These are phyloP conservation scores for Amphiura filiformis DNA, from an alignment of 35 echinoderm and acorn worm species.

Conservation along the genomic window DNA sequence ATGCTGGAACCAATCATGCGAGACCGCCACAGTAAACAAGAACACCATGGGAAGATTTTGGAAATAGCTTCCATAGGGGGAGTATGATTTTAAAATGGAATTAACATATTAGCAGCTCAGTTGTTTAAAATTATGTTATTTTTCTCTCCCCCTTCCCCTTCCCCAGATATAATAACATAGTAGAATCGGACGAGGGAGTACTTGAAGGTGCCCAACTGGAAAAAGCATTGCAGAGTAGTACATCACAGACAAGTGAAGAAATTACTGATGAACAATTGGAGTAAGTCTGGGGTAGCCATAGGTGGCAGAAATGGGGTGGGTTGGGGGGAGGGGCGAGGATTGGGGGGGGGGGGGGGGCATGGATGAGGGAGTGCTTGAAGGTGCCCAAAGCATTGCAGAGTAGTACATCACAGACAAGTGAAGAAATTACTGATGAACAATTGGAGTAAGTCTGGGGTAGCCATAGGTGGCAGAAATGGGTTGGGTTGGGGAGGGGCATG, in stretches of 20 bases:
- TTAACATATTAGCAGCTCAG: too few species aligned
- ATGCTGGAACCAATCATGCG: too few species aligned
- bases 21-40: too few species aligned
- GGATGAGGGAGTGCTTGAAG: too few species aligned
- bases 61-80: too few species aligned
- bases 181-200: conserved; percentile 62
- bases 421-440: conserved; percentile 54
- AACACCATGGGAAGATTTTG: too few species aligned
- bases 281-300: conserved; percentile 59
- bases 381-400: conserved; percentile 58
- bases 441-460: conserved; percentile 48
- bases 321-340: too few species aligned
- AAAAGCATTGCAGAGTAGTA: conserved; percentile 55
- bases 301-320: conserved; percentile 60
- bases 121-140: neutral
- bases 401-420: conserved; percentile 27
- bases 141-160: neutral
- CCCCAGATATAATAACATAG: conserved; percentile 49
- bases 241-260: conserved; percentile 43
- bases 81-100: too few species aligned
- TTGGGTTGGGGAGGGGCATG: too few species aligned
- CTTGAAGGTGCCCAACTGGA: conserved; percentile 73
- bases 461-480: conserved; percentile 63
- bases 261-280: conserved; percentile 49
- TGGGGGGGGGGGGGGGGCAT: too few species aligned